These are phyloP conservation scores for Semaprochilodus insignis DNA, from an alignment of 2,797 vertebrate genomes.

Conservation along the genomic window DNA sequence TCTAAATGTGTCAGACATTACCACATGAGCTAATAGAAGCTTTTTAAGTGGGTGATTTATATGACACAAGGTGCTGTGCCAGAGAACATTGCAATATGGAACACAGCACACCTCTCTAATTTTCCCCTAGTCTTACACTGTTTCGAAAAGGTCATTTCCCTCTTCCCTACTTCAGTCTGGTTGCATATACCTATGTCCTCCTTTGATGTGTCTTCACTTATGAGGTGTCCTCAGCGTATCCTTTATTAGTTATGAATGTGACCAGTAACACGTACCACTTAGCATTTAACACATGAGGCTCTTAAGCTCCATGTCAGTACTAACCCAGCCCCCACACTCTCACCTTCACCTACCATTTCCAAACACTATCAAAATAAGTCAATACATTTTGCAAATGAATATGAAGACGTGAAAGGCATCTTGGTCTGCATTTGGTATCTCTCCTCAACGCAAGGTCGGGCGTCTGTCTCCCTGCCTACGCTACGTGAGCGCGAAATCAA, in stretches of 20 bases:
- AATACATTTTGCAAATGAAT: constrained; percentile 57
- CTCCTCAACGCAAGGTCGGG: constrained; percentile 61
- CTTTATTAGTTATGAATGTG: constrained; percentile 44
- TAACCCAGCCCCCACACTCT: constrained; percentile 22
- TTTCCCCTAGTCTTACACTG: constrained; percentile 26
- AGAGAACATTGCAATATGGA: constrained; percentile 34
- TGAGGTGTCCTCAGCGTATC: constrained; percentile 41
- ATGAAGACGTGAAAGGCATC: constrained; percentile 49
- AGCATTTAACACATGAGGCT: constrained; percentile 32
- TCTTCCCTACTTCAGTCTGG: constrained; percentile 30
- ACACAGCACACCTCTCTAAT: constrained; percentile 28
- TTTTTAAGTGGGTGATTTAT: constrained; percentile 47
- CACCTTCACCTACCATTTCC: constrained; percentile 51
- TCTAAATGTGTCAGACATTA: constrained; percentile 42
- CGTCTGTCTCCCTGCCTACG: constrained; percentile 49
- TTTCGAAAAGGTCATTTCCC: constrained; percentile 51
- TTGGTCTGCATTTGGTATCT: constrained; percentile 34
- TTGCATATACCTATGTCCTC: constrained; percentile 23
- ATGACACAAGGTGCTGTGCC: constrained; percentile 26
- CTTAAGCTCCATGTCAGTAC: constrained; percentile 38
- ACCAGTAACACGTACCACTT: constrained; percentile 31
- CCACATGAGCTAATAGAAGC: constrained; percentile 52
- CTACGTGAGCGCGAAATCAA: constrained; percentile 65
- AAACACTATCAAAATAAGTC: constrained; percentile 57
- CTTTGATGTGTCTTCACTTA: constrained; percentile 43